phyloP scores from a whole-genome alignment of 2,888 invertebrate species.

The Candidula unifasciata region DNA sequence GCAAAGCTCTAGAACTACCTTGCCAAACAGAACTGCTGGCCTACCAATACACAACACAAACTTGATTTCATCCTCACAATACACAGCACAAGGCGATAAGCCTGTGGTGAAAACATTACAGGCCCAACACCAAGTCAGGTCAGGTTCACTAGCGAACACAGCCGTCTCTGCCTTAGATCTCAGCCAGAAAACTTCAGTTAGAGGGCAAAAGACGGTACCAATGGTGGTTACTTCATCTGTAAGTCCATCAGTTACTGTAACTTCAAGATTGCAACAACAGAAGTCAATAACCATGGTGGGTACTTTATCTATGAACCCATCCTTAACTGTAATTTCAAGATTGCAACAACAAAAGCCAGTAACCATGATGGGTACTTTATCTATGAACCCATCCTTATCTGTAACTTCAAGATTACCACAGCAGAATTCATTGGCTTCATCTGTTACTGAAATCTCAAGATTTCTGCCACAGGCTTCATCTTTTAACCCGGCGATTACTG shows the following conservation, averaged over 20 bases:
- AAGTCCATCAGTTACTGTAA: no score
- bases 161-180: conserved; percentile 33
- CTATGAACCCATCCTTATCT: no score
- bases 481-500: background rate
- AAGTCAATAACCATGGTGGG: no score
- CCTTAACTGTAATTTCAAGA: background rate
- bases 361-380: background rate
- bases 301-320: background rate
- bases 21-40: background rate
- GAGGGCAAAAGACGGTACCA: background rate
- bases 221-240: no score
- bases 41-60: background rate
- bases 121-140: background rate
- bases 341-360: background rate
- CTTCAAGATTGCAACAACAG: no score
- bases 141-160: background rate
- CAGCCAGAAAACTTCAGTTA: background rate
- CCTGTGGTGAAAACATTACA: background rate
- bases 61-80: background rate
- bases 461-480: no score
- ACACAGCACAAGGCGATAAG: background rate
- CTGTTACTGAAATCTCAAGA: no score
- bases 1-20: background rate
- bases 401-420: background rate
- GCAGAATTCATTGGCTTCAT: background rate